Evolutionary conservation across 1,140 invertebrate genomes (phyloP), one percentile per base, ranked within the genome.

Genomic region (Thaumetopoea pityocampa): DNA sequence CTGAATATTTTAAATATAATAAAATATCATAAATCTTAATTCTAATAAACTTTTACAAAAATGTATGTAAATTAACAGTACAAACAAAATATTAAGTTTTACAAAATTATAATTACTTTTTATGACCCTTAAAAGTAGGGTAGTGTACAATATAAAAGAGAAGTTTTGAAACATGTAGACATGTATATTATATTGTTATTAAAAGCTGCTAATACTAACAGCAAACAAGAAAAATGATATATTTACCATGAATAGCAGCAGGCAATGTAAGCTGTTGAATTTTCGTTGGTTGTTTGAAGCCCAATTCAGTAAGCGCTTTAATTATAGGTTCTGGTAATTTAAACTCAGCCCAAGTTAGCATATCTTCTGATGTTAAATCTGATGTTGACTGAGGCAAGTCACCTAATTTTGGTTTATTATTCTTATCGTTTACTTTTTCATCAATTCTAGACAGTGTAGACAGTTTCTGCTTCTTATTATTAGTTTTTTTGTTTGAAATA

Each of bases 251-350:
- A 60, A 98, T 94, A 16, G 97, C 96, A 40, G 94, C 88, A 11
- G 95, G 93, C 17, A 99, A 84, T 4, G 91, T 89, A 26, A 92
- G 67, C 14, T 88, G 76, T 79, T 95, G 90, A 67, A 99, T 98
- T 54, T 90, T 86, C 1, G 96, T 99, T 1, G 97, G 97, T 6
- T 87, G 76, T 23, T 79, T 84, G 82, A 98, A 98, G 0, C 90
- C 89, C 51, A 92, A 87, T 41, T 94, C 92, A 7, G 86, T 72
- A 5, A 99, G 74, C 2, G 92, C 92, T 67, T 89, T 89, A 14
- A 96, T 64, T 47, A 99, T 89, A 9, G 87, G 55, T 0, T 89
- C 71, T 0, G 93, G 92, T 91, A 91, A 81, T 78, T 92, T 76
- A 89, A 89, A 67, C 72, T 86, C 80, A 23, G 88, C 87, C 96